Evolutionary conservation across 2,888 invertebrate species (phyloP), one percentile per base, ranked within the genome.

Genomic region (Crocallis elinguaria): DNA sequence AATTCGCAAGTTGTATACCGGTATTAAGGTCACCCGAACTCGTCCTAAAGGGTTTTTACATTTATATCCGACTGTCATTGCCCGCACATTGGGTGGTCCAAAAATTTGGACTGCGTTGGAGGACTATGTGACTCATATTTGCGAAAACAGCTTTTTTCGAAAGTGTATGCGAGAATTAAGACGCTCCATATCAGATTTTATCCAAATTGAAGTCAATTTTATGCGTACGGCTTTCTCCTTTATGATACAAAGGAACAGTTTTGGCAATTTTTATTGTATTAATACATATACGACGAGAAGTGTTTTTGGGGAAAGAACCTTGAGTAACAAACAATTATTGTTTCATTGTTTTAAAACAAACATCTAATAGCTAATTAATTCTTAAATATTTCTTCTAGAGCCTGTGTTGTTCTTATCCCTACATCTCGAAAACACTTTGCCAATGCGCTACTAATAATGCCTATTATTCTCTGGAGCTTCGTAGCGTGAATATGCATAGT

Each of bases 351-450:
- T 37, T 13, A 23, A 44, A 37, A 37, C 13, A 41, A 52, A 41
- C 13, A 35, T 8, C 9, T 52, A 12, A 19, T 11, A 13, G 48
- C 43, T 53, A 48, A 53, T 53, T 53, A 53, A 44, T 39, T 44
- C 43, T 49, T 43, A 44, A 49, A 54, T 54, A 54, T 43, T 38
- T 49, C 48, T 35, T 12, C 17, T 17, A 38, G 53, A 33, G 38
- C 32, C 33, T 38, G 48, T 41, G 51, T 44, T 43, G 37, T 23
- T 36, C 33, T 49, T 54, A 54, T 49, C 53, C 52, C 33, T 29
- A 44, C 53, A 54, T 49, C 53, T 38, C 27, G 43, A 23, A 53
- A 46, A 48, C 48, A 48, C 53, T 51, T 45, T 46, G 53, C 53
- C 53, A 37, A 32, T 43, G 42, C 53, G 19, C 46, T 48, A 33